Base-by-base conservation (phyloP, 2,888 invertebrate genomes). In the Aphrophora alni region DNA sequence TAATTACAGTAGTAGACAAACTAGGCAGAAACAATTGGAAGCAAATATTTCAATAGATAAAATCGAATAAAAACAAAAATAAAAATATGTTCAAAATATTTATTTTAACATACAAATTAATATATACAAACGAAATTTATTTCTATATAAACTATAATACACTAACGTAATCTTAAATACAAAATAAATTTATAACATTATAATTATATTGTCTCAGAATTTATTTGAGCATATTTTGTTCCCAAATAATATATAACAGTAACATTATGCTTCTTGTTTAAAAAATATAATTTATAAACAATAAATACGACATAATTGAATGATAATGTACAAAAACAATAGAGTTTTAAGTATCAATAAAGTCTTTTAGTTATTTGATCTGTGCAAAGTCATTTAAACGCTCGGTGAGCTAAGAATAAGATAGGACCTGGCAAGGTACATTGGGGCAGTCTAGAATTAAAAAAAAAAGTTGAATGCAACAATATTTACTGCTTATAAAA, bases 41-140 rank as follows among this genome's bases (percentile, higher is more conserved):
- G n/a, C n/a, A n/a, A n/a, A n/a, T n/a, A n/a, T n/a, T n/a, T n/a
- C n/a, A n/a, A n/a, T n/a, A n/a, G n/a, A n/a, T n/a, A n/a, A n/a
- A n/a, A n/a, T n/a, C n/a, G n/a, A n/a, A n/a, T n/a, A 33, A 33
- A 33, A 33, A 33, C 3, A 5, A 33, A 33, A 33, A 33, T 8
- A 5, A 5, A 33, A 33, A 12, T 59, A 59, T 59, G 21, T 59
- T 59, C 59, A 59, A 59, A 59, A 59, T 59, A 59, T 59, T 59
- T 59, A 59, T 59, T 59, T 59, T 59, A 59, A 59, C 59, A 59
- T 59, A 59, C 4, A 59, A 59, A 59, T n/a, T 59, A 59, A 59
- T 59, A 59, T 59, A 21, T 59, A 59, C 59, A 59, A 59, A 59
- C 59, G 59, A 4, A 21, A 21, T 59, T 59, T 59, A 59, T 59